Conservation (phyloP, 2,797 vertebrate genomes). For the Alfaro cultratus region DNA sequence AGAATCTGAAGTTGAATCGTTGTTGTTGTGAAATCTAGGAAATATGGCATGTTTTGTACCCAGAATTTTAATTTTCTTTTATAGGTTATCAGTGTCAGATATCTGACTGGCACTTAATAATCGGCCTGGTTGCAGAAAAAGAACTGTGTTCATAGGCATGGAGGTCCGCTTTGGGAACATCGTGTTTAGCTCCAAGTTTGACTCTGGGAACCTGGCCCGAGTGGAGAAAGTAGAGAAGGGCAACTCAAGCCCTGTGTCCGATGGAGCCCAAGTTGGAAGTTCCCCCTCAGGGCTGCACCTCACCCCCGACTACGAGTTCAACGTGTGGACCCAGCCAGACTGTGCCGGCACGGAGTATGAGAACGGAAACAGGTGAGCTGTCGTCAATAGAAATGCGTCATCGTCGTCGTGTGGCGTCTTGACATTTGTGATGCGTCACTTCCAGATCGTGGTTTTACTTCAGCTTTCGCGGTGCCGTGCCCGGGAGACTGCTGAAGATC, state of each 20-base stretch:
- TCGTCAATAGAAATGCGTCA: neutral
- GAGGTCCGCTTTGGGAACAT: conserved; percentile 91
- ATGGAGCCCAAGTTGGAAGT: conserved; percentile 55
- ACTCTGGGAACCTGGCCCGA: conserved; percentile 92
- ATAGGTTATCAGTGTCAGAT: conserved; percentile 36
- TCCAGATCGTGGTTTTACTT: conserved; percentile 98
- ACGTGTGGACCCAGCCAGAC: conserved; percentile 93
- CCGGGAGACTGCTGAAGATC: conserved; percentile 93
- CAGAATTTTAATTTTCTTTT: neutral
- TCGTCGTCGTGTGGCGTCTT: accelerated
- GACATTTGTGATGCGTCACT: neutral
- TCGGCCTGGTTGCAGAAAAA: conserved; percentile 28
- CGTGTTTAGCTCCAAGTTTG: conserved; percentile 94
- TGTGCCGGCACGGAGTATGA: conserved; percentile 92
- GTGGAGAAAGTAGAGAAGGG: conserved; percentile 88
- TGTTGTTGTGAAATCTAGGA: neutral
- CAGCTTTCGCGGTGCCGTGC: conserved; percentile 86
- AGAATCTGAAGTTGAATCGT: neutral
- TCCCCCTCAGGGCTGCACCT: conserved; percentile 50
- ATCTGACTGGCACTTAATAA: conserved; percentile 17
- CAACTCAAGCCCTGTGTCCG: conserved; percentile 69
- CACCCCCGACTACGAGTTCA: conserved; percentile 90
- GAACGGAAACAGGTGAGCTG: conserved; percentile 90
- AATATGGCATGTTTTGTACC: neutral
- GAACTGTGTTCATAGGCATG: conserved; percentile 73